Conservation (phyloP, 2,113 vertebrate species). For the Corythornis vintsioides region DNA sequence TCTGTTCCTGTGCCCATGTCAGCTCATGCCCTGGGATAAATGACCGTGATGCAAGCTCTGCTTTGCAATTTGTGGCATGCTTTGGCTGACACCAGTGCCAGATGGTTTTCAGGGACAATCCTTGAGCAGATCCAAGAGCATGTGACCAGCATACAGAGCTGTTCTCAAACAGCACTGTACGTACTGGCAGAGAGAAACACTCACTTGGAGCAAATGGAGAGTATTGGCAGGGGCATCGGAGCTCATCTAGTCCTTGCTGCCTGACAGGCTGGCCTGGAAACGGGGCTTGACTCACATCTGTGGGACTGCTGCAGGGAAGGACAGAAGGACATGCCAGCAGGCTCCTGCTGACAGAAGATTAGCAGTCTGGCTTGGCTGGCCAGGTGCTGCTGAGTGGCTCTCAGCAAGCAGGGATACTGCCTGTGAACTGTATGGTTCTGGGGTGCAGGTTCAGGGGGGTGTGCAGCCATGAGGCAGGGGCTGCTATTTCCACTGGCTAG, state of each 20-base stretch:
- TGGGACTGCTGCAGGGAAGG: not conserved
- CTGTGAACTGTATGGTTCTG: not conserved
- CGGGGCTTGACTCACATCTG: not conserved
- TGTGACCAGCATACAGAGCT: not conserved
- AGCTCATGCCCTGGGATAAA: not conserved
- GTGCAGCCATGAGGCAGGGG: not conserved
- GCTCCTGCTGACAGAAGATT: not conserved
- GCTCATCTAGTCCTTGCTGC: not conserved
- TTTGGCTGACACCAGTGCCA: not conserved
- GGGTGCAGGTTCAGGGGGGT: not conserved
- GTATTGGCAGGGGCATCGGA: not conserved
- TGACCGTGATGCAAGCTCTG: not conserved
- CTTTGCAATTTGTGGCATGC: not conserved
- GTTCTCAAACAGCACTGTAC: not conserved
- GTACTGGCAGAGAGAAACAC: not conserved
- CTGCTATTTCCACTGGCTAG: not conserved
- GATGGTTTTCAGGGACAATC: constrained; percentile 10
- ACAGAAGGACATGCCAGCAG: not conserved
- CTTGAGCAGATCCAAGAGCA: not conserved
- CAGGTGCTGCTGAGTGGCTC: not conserved
- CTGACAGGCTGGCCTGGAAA: not conserved
- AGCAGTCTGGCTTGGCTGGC: not conserved
- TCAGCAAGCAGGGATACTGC: not conserved
- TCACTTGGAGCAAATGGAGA: not conserved
- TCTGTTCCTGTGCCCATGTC: not conserved